phyloP scores from a whole-genome alignment of 2,113 vertebrate genomes.

The Setophaga coronata region DNA sequence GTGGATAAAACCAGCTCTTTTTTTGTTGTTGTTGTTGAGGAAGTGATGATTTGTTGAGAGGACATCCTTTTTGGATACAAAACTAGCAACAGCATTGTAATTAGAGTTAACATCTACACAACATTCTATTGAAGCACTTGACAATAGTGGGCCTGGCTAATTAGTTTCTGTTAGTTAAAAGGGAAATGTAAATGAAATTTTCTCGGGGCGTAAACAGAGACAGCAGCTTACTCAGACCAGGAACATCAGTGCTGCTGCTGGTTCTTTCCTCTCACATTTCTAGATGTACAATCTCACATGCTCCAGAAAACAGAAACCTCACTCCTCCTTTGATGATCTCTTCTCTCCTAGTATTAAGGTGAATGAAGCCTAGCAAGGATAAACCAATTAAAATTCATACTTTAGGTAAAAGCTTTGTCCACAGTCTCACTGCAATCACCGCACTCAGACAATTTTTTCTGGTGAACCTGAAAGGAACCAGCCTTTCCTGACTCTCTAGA shows the following conservation, averaged over 20 bases:
- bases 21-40: conserved; percentile 18
- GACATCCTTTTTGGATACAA: conserved; percentile 54
- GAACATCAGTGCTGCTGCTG: background rate
- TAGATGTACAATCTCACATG: background rate
- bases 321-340: background rate
- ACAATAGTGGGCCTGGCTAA: conserved; percentile 60
- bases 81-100: conserved; percentile 44
- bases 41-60: conserved; percentile 62
- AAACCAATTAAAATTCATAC: background rate
- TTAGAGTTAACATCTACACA: conserved; percentile 63
- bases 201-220: conserved; percentile 10
- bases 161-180: conserved; percentile 68
- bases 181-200: conserved; percentile 33
- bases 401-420: background rate
- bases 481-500: background rate
- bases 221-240: background rate
- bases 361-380: background rate
- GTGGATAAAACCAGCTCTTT: conserved; percentile 13
- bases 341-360: background rate
- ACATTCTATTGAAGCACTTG: conserved; percentile 53
- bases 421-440: background rate
- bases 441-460: background rate
- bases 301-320: background rate
- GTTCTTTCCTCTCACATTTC: background rate
- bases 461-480: background rate